Conservation (phyloP, 2,113 vertebrate genomes). For the Sitta europaea region DNA sequence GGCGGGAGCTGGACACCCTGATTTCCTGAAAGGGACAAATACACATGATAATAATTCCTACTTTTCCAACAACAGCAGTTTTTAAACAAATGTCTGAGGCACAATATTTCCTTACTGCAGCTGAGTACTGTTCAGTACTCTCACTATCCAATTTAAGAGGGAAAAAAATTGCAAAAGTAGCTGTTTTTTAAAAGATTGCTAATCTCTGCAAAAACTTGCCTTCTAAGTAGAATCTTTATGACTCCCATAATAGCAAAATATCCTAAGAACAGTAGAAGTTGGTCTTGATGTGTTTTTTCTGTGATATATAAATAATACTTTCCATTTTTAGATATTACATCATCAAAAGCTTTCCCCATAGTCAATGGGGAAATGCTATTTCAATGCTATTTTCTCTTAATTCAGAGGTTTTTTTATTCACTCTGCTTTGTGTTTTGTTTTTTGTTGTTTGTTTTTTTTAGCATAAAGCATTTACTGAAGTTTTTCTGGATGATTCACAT, state of each 20-base stretch:
- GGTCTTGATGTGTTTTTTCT: not conserved
- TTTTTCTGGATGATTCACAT: conserved; percentile 91
- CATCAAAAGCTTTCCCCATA: not conserved
- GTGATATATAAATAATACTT: not conserved
- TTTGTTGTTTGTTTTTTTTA: conserved; percentile 31
- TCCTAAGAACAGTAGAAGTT: not conserved
- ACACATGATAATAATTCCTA: not conserved
- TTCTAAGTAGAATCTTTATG: not conserved
- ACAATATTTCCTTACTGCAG: not conserved
- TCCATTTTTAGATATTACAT: not conserved
- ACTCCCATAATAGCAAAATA: not conserved
- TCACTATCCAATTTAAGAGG: not conserved
- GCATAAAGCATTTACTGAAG: conserved; percentile 98
- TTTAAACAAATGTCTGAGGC: not conserved
- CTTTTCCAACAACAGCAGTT: not conserved
- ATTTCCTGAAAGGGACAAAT: not conserved
- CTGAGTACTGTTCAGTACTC: not conserved
- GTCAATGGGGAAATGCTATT: no score
- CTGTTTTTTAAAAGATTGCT: not conserved
- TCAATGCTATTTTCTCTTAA: not conserved
- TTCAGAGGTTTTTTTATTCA: not conserved
- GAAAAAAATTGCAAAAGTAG: not conserved
- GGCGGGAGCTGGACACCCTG: not conserved
- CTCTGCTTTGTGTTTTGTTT: not conserved
- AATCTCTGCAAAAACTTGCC: not conserved